Evolutionary conservation across 2,888 invertebrate genomes (phyloP), one percentile per base, ranked within the genome.

Genomic region (Vesta saturnalis): DNA sequence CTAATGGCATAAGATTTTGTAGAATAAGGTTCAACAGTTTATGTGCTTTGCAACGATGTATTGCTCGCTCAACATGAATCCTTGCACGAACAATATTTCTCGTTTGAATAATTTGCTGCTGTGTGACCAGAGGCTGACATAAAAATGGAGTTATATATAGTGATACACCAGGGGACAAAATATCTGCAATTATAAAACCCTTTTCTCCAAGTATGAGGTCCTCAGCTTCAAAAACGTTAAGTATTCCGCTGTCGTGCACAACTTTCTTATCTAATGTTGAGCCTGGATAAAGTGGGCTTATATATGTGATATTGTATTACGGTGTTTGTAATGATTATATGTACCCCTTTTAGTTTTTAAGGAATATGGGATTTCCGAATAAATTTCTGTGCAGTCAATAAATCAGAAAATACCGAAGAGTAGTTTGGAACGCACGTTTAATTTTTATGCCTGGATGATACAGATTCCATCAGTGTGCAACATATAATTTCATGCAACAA

Each of bases 341-440:
- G n/a, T n/a, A n/a, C n/a, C 30, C 30, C 46, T 8, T 46, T 46
- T 46, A 8, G 3, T 46, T 46, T n/a, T 8, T 46, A 46, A 46
- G 10, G 46, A 46, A 49, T 18, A 15, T 15, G 49, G 10, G 21
- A 52, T 19, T 52, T 52, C 19, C 12, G 52, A 52, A 15, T 18
- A 52, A 52, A 52, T 52, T 52, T 52, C 52, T 1, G 18, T 52
- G 19, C 52, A 52, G 8, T 52, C 52, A 4, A 52, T 18, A 18
- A 52, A 19, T 52, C 19, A 4, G 52, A n/a, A 52, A 19, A 52
- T 12, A 52, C 18, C 16, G 18, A 18, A 49, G 15, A 18, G 49
- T 10, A 49, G 5, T 16, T 49, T 19, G 49, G 19, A 49, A 49
- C n/a, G 12, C 43, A 10, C 12, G 43, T 12, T 43, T 2, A 2